These are phyloP conservation scores for Sinocyclocheilus anophthalmus DNA, from an alignment of 2,113 vertebrate genomes.

Conservation along the genomic window DNA sequence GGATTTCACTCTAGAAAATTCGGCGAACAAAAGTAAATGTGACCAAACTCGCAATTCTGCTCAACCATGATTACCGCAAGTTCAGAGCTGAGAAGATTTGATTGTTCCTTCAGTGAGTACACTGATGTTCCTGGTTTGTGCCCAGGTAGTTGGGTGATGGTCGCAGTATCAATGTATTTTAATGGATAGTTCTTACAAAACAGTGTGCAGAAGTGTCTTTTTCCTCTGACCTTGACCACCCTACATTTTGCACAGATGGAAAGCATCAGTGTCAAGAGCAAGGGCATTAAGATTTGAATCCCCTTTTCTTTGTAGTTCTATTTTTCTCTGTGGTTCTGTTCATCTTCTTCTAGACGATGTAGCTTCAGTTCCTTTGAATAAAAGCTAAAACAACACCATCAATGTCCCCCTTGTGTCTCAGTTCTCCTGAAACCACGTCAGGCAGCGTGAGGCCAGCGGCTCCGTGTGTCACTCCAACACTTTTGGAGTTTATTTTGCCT, in stretches of 20 bases:
- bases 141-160: neutral
- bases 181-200: slow-evolving; percentile 22
- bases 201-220: slow-evolving; percentile 28
- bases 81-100: neutral
- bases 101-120: neutral
- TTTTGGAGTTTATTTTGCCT: slow-evolving; percentile 60
- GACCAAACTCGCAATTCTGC: neutral
- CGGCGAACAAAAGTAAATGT: neutral
- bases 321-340: slow-evolving; percentile 56
- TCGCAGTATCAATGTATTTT: neutral
- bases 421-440: slow-evolving; percentile 48
- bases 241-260: slow-evolving; percentile 54
- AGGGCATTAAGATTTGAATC: slow-evolving; percentile 57
- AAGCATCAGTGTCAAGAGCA: slow-evolving; percentile 60
- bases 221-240: slow-evolving; percentile 44
- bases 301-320: slow-evolving; percentile 38
- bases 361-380: slow-evolving; percentile 54
- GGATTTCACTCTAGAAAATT: neutral
- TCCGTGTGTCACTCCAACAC: slow-evolving; percentile 48
- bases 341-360: slow-evolving; percentile 46
- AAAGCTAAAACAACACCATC: slow-evolving; percentile 59
- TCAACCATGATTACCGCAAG: neutral
- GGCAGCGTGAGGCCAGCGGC: slow-evolving; percentile 32
- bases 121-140: neutral
- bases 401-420: slow-evolving; percentile 51